phyloP scores from a whole-genome alignment of 2,113 vertebrate species.

The Pitta sordida region DNA sequence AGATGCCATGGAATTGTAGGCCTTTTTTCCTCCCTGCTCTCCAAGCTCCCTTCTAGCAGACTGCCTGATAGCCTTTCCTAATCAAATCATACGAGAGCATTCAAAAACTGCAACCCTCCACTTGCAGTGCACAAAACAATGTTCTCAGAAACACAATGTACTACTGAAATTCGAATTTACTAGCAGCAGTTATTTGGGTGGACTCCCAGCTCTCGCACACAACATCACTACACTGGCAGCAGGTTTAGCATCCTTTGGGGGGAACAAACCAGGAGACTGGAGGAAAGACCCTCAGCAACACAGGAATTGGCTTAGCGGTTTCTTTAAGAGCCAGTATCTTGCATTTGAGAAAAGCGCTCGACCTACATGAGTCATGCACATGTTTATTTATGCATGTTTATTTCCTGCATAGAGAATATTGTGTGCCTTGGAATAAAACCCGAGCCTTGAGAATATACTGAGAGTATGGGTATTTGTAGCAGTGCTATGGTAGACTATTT shows the following conservation, averaged over 20 bases:
- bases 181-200: not conserved
- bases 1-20: not conserved
- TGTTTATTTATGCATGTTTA: conserved; percentile 55
- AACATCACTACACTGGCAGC: not conserved
- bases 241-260: not conserved
- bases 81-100: not conserved
- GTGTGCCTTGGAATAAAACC: conserved; percentile 55
- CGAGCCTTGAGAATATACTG: conserved; percentile 1
- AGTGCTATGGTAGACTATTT: conserved; percentile 12
- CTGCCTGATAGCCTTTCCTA: not conserved
- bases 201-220: not conserved
- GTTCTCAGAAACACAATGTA: not conserved
- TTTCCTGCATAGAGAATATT: conserved; percentile 50
- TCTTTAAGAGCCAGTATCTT: conserved; percentile 22
- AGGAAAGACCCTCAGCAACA: not conserved
- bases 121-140: not conserved
- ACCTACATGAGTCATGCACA: conserved; percentile 38
- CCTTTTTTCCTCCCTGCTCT: not conserved
- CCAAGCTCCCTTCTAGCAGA: not conserved
- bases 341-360: not conserved
- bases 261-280: not conserved
- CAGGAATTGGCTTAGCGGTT: not conserved
- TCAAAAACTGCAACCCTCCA: not conserved
- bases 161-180: not conserved
- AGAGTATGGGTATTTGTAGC: not conserved